Conservation (phyloP, 2,113 vertebrate genomes). For the Macheiramphus alcinus region DNA sequence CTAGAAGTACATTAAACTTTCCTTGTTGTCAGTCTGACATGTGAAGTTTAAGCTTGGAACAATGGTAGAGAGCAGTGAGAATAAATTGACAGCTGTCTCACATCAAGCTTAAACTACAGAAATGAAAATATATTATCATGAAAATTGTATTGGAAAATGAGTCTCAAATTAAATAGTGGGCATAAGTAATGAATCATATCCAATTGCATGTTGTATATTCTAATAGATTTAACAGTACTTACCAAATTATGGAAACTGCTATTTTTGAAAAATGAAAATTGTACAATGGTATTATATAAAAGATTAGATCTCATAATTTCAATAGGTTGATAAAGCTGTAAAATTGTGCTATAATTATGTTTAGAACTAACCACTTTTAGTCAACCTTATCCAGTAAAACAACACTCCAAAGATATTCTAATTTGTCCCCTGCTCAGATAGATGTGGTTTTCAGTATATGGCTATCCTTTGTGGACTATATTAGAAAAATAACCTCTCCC, state of each 20-base stretch:
- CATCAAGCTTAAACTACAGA: background rate
- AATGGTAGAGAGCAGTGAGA: background rate
- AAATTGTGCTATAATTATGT: background rate
- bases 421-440: background rate
- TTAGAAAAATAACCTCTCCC: background rate
- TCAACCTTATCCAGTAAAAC: background rate
- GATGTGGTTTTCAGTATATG: background rate
- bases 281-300: background rate
- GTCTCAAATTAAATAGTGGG: slow-evolving; percentile 33
- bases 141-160: slow-evolving; percentile 29
- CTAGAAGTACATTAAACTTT: background rate
- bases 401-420: background rate
- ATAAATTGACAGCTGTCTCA: background rate
- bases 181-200: slow-evolving; percentile 33
- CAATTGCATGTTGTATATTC: background rate
- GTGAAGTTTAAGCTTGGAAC: background rate
- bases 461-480: background rate
- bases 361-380: background rate
- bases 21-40: background rate
- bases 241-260: background rate
- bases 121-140: background rate
- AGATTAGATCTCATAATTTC: background rate
- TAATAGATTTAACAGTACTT: background rate
- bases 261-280: background rate
- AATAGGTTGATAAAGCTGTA: background rate